Base-by-base conservation (phyloP, 2,113 vertebrate genomes). In the Triplophysa dalaica region DNA sequence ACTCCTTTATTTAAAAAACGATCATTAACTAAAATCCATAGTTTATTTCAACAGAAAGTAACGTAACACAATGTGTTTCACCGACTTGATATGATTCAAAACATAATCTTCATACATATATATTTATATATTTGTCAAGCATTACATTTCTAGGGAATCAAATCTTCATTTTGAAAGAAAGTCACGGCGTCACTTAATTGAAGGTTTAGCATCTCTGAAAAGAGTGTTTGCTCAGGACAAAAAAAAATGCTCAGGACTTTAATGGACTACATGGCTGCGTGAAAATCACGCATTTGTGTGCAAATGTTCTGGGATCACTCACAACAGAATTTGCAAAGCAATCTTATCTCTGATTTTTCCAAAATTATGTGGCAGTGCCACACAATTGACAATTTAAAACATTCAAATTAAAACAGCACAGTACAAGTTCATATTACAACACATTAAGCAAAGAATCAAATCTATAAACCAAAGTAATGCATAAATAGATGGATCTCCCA, bases 401-500 rank as follows among this genome's bases (percentile, higher is more conserved):
- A 86, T 76, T 82, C 77, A 80, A 82, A 24, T 11, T 56, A 82
- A 81, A 87, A 75, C 73, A 63, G 54, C 70, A 61, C 14, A 61
- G 1, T 3, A 74, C 22, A 74, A 16, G 22, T 74, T 24, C 33
- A 61, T 43, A 74, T 22, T 58, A 48, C 54, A 45, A 26, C 45
- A 63, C 61, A 63, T 63, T 63, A 13, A 85, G 85, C 82, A 81
- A 81, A 45, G 60, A 76, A 77, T 75, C 83, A 81, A 85, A 89
- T 73, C 81, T 87, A 89, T 81, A 83, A 89, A 91, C 84, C 83
- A 90, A 85, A 89, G 67, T 86, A 79, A 45, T 66, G 85, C 82
- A 87, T 89, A 93, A 92, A 94, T 93, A 92, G 86, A 85, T 82
- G 89, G 85, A 81, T 85, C 87, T 75, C 85, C 81, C 82, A 86